phyloP scores from a whole-genome alignment of 2,888 invertebrate genomes.

The Caenorhabditis virilis region DNA sequence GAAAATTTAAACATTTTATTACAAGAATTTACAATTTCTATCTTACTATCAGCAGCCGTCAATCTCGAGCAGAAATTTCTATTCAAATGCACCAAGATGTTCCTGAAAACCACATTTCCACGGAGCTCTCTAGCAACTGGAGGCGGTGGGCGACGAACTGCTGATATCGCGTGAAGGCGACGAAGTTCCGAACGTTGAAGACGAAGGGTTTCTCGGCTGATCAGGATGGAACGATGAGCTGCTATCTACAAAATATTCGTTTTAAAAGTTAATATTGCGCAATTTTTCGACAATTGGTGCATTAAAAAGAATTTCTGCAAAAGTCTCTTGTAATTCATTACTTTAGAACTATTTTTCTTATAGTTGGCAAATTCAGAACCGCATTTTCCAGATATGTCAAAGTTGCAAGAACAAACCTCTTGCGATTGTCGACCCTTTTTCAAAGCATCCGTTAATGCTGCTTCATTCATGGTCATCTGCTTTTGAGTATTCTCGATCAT shows the following conservation, averaged over 20 bases:
- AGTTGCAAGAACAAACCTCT: conserved; percentile 4
- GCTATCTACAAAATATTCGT: no score
- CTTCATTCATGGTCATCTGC: conserved; percentile 29
- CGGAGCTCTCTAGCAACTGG: conserved; percentile 31
- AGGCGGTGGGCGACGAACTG: conserved; percentile 32
- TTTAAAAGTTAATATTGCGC: no score
- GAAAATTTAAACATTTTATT: no score
- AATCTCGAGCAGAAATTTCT: conserved; percentile 27
- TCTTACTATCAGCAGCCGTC: conserved; percentile 14
- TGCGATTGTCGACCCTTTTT: conserved; percentile 21
- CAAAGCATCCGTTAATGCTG: conserved; percentile 19
- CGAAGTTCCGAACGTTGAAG: conserved; percentile 39
- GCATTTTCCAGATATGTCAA: neutral
- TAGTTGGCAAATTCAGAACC: no score
- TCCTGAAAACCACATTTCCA: conserved; percentile 32
- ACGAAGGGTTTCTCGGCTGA: conserved; percentile 29
- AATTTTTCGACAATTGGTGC: no score
- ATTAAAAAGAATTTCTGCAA: no score
- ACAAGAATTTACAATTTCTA: neutral
- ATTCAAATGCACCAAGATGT: conserved; percentile 38
- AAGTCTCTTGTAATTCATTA: no score
- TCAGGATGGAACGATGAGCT: conserved; percentile 38
- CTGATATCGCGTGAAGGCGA: conserved; percentile 30
- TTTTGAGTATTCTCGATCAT: conserved; percentile 37
- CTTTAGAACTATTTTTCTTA: no score